Evolutionary conservation across 2,888 invertebrate species (phyloP).

Genomic region (Bellardia pandia): DNA sequence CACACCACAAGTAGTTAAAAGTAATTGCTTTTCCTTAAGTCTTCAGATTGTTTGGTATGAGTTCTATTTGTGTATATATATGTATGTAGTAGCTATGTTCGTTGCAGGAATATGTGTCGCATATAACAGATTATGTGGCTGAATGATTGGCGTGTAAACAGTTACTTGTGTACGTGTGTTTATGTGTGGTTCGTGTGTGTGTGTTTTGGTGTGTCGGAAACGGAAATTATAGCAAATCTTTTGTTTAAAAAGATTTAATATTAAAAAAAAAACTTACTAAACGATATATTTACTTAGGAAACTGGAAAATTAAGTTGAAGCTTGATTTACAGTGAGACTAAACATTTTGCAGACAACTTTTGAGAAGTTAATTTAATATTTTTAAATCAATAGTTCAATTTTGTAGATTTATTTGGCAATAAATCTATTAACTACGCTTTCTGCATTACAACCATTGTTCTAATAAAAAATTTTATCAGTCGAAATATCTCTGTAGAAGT

Average conservation of each 20-base stretch:
- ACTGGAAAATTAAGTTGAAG: not conserved
- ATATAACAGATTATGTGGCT: constrained; percentile 36
- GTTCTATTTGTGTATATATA: not conserved
- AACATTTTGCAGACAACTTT: no score
- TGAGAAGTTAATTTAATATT: no score
- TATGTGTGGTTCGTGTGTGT: not conserved
- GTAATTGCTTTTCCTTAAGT: constrained; percentile 64
- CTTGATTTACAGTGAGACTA: no score
- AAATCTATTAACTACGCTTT: no score
- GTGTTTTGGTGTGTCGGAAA: not conserved
- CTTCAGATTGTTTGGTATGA: not conserved
- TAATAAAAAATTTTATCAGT: no score
- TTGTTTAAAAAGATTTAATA: constrained; percentile 15
- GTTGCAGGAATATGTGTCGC: not conserved
- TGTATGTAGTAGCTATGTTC: not conserved
- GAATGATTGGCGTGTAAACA: constrained; percentile 39
- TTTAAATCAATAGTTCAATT: no score
- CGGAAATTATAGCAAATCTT: constrained; percentile 37
- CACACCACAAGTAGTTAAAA: constrained; percentile 57
- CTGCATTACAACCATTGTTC: no score
- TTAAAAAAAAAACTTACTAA: not conserved
- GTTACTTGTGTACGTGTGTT: not conserved
- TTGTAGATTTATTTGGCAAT: no score
- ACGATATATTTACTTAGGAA: constrained; percentile 19
- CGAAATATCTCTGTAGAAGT: no score